Percentiles rank a stretch among this genome's conserved stretches.
Conservation (phyloP, 2,113 vertebrate species). For the Paracanthobrama guichenoti region DNA sequence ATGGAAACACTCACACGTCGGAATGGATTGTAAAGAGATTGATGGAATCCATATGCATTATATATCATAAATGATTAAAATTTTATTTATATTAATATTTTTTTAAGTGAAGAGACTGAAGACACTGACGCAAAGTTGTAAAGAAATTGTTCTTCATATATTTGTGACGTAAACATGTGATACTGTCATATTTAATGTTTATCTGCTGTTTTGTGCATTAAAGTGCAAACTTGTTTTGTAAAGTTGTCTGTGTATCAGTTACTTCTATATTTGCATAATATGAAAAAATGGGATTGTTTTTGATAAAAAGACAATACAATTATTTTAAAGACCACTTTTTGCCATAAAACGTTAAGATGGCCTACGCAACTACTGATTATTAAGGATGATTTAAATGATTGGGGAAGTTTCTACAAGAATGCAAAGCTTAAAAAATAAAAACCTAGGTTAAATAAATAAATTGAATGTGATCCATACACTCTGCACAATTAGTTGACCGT, state of each 20-base stretch:
- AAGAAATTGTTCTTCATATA: constrained; percentile 25
- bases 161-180: constrained; percentile 37
- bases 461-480: background rate
- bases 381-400: background rate
- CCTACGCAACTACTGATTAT: background rate
- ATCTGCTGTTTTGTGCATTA: constrained; percentile 54
- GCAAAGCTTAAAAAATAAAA: background rate
- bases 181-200: constrained; percentile 25
- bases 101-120: constrained; percentile 50
- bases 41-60: constrained; percentile 1
- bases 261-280: background rate
- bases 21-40: background rate
- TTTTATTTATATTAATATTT: constrained; percentile 55
- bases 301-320: background rate
- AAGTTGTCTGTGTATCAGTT: constrained; percentile 46
- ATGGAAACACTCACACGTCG: background rate
- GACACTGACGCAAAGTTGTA: constrained; percentile 28
- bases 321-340: background rate
- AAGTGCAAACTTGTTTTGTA: constrained; percentile 53
- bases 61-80: constrained; percentile 13
- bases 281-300: background rate
- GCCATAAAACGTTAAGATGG: background rate
- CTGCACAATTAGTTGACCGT: background rate
- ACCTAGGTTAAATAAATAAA: background rate
- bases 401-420: background rate